Evolutionary conservation across 1,140 invertebrate genomes (phyloP), one percentile per base, ranked within the genome.

Genomic region (Drosophila baimaii): DNA sequence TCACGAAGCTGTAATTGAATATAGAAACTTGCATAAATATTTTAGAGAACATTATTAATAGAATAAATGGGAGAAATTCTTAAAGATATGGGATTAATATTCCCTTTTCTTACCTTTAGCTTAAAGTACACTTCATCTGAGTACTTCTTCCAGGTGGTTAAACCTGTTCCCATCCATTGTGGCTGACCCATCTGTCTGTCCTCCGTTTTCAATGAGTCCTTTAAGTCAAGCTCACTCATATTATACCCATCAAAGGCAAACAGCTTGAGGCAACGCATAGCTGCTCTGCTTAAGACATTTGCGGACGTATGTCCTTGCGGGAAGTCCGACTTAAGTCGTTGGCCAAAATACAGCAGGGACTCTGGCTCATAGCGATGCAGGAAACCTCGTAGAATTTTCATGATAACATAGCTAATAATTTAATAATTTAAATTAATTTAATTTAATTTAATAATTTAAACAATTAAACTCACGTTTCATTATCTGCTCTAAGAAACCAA

Each of bases 1-100:
- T 96, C 94, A 73, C 96, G 21, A 9, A 21, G 7, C 43, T 58
- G n/a, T n/a, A n/a, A n/a, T n/a, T n/a, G n/a, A n/a, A n/a, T n/a
- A n/a, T n/a, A n/a, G 13, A 19, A 56, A 70, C 5, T 21, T 15
- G 2, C 29, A 52, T 55, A 5, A 55, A 55, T 55, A 55, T 12
- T 55, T 55, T 12, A 37, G n/a, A 37, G 5, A 37, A 54, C 19
- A 10, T 35, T 35, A 35, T 21, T n/a, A 0, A 15, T 33, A n/a
- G 13, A 33, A 33, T 9, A 21, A 15, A 0, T n/a, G n/a, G 8
- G 1, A 3, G 3, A 21, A 12, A 23, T 17, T n/a, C 13, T 7
- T 21, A n/a, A 21, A 43, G 13, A 9, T 44, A n/a, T n/a, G n/a
- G n/a, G n/a, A n/a, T n/a, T n/a, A n/a, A 9, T 55, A 15, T n/a